phyloP scores from a whole-genome alignment of 2,888 invertebrate species.

The Oegoconia quadripuncta region DNA sequence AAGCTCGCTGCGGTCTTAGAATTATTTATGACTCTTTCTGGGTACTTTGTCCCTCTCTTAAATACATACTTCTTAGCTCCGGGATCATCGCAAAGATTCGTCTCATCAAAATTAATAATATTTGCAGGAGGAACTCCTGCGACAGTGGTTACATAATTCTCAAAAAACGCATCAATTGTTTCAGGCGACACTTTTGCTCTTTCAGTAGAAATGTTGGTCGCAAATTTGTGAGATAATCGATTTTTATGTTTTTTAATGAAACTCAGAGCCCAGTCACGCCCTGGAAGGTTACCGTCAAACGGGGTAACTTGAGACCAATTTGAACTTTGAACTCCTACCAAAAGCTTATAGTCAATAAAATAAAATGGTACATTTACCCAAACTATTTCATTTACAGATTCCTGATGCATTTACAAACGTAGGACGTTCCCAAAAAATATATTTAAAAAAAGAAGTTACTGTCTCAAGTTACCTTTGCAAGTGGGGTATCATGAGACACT shows the following conservation, averaged over 20 bases:
- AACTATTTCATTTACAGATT: conserved; percentile 1
- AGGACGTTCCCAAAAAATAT: background rate
- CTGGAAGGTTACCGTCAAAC: background rate
- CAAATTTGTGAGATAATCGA: too few species aligned
- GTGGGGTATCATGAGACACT: too few species aligned
- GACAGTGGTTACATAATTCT: too few species aligned
- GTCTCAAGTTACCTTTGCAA: too few species aligned
- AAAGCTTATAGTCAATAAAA: background rate
- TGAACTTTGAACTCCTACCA: conserved; percentile 1
- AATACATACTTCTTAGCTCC: conserved; percentile 25
- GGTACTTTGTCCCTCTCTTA: conserved; percentile 35
- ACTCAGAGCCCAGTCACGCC: too few species aligned
- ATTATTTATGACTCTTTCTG: conserved; percentile 34
- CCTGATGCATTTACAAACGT: background rate
- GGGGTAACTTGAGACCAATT: conserved; percentile 1
- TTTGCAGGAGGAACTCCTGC: conserved; percentile 1
- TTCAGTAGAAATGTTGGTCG: too few species aligned
- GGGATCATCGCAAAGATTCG: conserved; percentile 15
- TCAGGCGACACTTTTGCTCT: too few species aligned
- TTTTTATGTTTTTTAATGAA: too few species aligned
- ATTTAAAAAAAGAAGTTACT: too few species aligned
- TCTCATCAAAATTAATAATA: conserved; percentile 16
- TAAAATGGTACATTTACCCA: conserved; percentile 1
- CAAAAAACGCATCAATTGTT: too few species aligned
- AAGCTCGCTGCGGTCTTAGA: conserved; percentile 35